Base-by-base conservation (phyloP, 2,797 vertebrate genomes). In the Tarsius wallacei region DNA sequence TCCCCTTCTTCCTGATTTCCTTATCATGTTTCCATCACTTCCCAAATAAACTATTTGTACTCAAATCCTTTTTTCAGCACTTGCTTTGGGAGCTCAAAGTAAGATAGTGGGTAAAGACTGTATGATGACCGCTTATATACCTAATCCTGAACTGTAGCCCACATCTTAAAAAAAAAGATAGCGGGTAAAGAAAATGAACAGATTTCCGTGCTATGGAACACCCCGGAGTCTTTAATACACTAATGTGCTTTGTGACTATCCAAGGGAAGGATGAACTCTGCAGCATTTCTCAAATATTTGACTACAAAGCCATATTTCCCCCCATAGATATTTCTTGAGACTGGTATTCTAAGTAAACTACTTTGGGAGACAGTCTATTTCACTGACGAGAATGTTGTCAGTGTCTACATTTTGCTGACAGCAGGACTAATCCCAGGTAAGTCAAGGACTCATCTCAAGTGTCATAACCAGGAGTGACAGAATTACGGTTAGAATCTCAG, bases 121-220 rank as follows among this genome's bases (percentile, higher is more conserved):
- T 42, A 42, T 42, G 42, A 42, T 42, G 42, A 42, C 42, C 42
- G 42, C 42, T 42, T 42, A 42, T 42, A 4, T 42, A 42, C 42
- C 42, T 42, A 42, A 42, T 42, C 4, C 42, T 42, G 42, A 4
- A 42, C 42, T 42, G 42, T 42, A 5, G 5, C 42, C 42, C 42
- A 42, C 42, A 42, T 42, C 42, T 42, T 42, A 42, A 42, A 42
- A 42, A 42, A 42, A 42, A 82, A 90, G 89, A 77, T 63, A 77
- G 17, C 66, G 31, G 13, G n/a, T 71, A 87, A 93, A 84, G 71
- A 91, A 86, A 81, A 71, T 0, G 28, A 96, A 80, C 76, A 92
- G 36, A 77, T 96, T 85, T 97, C 85, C 96, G 95, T 85, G 90
- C 61, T 70, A 66, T 9, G 28, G 87, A 97, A 90, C 24, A 73